These are phyloP conservation scores for Leptosomus discolor DNA, from an alignment of 2,113 vertebrate species.

Conservation along the genomic window DNA sequence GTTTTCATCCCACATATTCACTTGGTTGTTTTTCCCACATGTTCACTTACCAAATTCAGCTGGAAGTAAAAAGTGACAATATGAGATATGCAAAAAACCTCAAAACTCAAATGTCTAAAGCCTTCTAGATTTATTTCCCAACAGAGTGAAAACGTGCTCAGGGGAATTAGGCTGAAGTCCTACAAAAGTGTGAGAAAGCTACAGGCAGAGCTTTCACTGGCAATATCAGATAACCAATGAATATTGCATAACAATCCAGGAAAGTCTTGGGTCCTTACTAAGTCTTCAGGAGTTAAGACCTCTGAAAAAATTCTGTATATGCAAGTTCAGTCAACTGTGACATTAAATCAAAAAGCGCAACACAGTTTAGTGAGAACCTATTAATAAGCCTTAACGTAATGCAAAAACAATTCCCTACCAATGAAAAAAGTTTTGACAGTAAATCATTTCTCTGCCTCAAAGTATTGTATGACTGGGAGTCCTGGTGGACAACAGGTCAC, in stretches of 20 bases:
- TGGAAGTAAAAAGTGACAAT: neutral
- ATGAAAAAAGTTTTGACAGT: neutral
- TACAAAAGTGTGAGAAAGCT: neutral
- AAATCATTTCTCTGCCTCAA: neutral
- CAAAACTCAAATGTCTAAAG: neutral
- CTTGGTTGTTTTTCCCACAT: neutral
- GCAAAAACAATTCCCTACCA: neutral
- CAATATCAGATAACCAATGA: neutral
- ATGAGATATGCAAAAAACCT: accelerated
- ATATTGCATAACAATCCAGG: neutral
- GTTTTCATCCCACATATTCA: neutral
- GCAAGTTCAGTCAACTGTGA: neutral
- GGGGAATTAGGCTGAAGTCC: neutral
- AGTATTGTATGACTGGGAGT: neutral
- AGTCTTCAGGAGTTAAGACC: neutral
- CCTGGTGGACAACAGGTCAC: no score
- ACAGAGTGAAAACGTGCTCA: neutral
- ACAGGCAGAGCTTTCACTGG: neutral
- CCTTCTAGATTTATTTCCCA: neutral
- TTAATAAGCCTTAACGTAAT: neutral
- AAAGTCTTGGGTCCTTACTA: neutral
- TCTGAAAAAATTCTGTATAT: neutral
- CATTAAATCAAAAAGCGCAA: neutral
- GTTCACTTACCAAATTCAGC: neutral
- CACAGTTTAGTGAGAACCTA: neutral